Conservation (phyloP, 1,140 invertebrate species). For the Drosophila pseudoananassae region DNA sequence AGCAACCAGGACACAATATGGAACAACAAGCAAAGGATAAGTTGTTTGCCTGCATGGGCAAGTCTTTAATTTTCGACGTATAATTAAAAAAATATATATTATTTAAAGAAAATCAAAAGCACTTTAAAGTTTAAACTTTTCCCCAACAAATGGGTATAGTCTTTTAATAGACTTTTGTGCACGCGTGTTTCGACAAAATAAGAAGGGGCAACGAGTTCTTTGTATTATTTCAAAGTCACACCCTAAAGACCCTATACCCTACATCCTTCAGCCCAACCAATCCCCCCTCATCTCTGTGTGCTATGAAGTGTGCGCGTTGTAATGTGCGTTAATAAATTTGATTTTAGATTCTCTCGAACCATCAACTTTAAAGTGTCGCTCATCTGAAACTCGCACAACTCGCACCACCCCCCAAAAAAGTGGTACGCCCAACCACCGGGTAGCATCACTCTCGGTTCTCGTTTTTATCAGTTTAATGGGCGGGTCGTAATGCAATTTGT, state of each 20-base stretch:
- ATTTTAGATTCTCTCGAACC: slow-evolving; percentile 70
- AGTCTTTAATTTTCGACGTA: no score
- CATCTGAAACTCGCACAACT: not conserved
- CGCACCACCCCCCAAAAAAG: not conserved
- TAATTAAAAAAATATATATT: not conserved
- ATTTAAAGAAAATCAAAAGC: no score
- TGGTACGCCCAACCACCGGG: not conserved
- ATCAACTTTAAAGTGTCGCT: slow-evolving; percentile 77
- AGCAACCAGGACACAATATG: no score
- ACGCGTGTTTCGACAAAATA: slow-evolving; percentile 18
- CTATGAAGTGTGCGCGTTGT: slow-evolving; percentile 69
- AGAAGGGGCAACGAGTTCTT: slow-evolving; percentile 15
- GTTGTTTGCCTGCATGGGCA: no score
- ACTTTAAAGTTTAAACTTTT: no score
- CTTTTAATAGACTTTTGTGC: slow-evolving; percentile 1
- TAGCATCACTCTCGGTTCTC: slow-evolving; percentile 26
- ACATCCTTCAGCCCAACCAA: not conserved
- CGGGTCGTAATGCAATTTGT: slow-evolving; percentile 77
- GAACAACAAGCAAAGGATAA: no score
- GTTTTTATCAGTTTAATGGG: slow-evolving; percentile 82
- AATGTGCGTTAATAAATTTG: slow-evolving; percentile 82
- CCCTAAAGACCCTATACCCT: no score
- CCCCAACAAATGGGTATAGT: not conserved
- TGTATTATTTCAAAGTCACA: slow-evolving; percentile 27
- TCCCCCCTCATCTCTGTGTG: slow-evolving; percentile 24